Base-by-base conservation (phyloP, 30 jellyfish, hydroid and myxozoan species). In the Mastigias papua region DNA sequence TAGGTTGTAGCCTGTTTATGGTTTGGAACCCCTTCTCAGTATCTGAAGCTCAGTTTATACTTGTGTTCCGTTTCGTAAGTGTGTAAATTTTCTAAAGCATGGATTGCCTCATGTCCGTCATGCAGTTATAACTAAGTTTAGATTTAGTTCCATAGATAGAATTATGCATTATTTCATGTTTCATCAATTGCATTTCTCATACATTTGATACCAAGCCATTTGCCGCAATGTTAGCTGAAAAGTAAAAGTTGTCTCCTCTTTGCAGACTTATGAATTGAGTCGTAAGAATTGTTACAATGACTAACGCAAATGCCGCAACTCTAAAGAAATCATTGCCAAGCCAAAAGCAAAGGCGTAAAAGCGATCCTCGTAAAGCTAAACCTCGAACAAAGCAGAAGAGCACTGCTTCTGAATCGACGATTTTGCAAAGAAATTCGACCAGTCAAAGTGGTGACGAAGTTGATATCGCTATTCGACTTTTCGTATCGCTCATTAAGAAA, bases 341-440 rank as follows among this genome's bases (percentile, higher is more conserved):
- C 42, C 93, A 84, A 61, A 84, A 84, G 79, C 93, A 50, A 22
- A 37, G 93, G 63, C 86, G 93, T 21, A 84, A 84, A 73, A 57
- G 86, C 34, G 93, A 84, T 50, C 82, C 93, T 34, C 93, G 93
- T 20, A 84, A 84, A 49, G 86, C 87, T 54, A 84, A 84, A 42
- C 29, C 93, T 15, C 81, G 87, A 21, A 50, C 58, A 34, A 84
- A 84, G 58, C 86, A 77, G 61, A 77, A 69, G 62, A 84, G 63
- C 42, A 37, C 93, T 35, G 46, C 80, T 26, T 32, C 73, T 73
- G 93, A 84, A 0, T 13, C 86, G 42, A 77, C 86, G 63, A n/a
- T n/a, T n/a, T 84, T 22, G 49, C 54, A 75, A 34, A 84, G 80
- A 42, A 48, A 49, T 27, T 31, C 80, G 19, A 21, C 34, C 29